A percentile compares a stretch with the other conserved stretches of the same genome.
phyloP scores from a whole-genome alignment of 2,797 vertebrate species.

The Anisognathus igniventris region DNA sequence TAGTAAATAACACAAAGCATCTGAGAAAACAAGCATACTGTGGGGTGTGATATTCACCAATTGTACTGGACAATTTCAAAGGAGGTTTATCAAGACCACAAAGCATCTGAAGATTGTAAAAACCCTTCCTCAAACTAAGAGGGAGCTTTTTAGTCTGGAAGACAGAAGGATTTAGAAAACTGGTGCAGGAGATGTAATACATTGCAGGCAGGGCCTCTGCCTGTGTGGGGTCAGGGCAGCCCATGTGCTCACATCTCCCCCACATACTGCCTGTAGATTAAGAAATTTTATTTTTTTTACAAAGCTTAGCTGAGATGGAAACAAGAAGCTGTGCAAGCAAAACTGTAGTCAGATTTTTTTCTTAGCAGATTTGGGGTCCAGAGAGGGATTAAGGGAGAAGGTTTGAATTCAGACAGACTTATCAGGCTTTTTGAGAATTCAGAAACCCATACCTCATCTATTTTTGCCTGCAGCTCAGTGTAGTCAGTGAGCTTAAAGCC shows the following conservation, averaged over 20 bases:
- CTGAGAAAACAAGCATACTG: background rate
- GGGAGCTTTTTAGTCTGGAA: background rate
- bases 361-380: background rate
- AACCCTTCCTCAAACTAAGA: background rate
- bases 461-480: constrained; percentile 3
- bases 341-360: background rate
- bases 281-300: background rate
- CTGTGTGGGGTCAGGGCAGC: background rate
- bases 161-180: background rate
- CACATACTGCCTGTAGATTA: background rate
- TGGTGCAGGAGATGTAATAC: background rate
- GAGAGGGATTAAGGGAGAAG: background rate
- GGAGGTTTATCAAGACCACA: background rate
- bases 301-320: background rate
- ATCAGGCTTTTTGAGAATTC: background rate
- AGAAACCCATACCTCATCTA: constrained; percentile 3
- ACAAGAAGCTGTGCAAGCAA: background rate
- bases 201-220: background rate
- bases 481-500: background rate
- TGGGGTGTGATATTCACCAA: background rate
- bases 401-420: background rate
- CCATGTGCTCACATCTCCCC: background rate
- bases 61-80: background rate
- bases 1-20: background rate
- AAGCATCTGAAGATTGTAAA: background rate